Evolutionary conservation across 2,888 invertebrate species (phyloP).

Genomic region (Campopleginae sp.): DNA sequence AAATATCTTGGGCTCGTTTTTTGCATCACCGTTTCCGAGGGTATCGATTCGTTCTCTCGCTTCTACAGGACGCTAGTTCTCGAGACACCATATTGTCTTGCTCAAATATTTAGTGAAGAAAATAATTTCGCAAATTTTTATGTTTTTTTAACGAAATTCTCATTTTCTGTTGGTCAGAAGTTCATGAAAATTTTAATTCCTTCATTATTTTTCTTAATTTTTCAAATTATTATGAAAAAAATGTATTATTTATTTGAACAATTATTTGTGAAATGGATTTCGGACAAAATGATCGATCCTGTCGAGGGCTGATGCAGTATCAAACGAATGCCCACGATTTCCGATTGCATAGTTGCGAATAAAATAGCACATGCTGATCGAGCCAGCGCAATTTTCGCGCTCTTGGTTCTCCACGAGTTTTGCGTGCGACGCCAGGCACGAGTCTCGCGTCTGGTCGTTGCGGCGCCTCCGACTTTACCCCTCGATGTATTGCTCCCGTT

Average conservation of each 20-base stretch:
- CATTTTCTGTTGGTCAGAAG: no score
- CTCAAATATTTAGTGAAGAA: no score
- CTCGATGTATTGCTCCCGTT: not conserved
- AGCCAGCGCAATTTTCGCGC: conserved; percentile 57
- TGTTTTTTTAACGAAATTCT: no score
- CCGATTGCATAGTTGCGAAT: not conserved
- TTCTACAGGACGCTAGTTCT: not conserved
- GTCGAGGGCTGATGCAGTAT: not conserved
- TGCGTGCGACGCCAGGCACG: conserved; percentile 65
- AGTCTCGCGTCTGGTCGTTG: conserved; percentile 62
- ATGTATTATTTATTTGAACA: no score
- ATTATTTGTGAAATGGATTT: not conserved
- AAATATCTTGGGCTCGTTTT: not conserved
- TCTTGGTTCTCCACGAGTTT: conserved; percentile 44
- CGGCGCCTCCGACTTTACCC: conserved; percentile 59
- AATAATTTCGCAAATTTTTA: no score
- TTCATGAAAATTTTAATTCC: no score
- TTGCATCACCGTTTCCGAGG: not conserved
- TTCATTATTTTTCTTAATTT: no score
- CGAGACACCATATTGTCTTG: no score
- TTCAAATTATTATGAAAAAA: no score
- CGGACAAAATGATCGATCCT: not conserved
- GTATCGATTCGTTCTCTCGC: not conserved
- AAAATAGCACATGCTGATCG: conserved; percentile 27
- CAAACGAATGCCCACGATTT: not conserved